These are phyloP conservation scores for Cerceris ruficornis DNA, from an alignment of 2,888 invertebrate species.

Conservation along the genomic window DNA sequence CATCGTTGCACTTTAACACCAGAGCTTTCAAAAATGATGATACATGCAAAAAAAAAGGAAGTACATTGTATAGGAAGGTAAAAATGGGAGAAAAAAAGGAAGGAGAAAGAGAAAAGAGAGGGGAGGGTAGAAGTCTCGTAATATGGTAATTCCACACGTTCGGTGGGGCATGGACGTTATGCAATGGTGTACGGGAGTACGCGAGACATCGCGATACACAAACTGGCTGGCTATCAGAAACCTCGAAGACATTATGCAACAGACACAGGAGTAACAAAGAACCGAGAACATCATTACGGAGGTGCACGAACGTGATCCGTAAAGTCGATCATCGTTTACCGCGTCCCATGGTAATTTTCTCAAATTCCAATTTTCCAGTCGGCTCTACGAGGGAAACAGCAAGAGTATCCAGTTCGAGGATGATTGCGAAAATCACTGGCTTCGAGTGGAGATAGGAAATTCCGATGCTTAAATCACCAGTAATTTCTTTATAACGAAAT, in stretches of 20 bases:
- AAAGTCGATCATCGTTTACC: slow-evolving; percentile 33
- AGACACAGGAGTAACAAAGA: slow-evolving; percentile 59
- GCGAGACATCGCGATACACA: slow-evolving; percentile 65
- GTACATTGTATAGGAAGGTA: background rate
- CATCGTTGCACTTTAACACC: too few relatives aligned
- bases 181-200: slow-evolving; percentile 60
- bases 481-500: background rate
- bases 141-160: slow-evolving; percentile 69
- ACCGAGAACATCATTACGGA: slow-evolving; percentile 50
- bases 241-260: slow-evolving; percentile 67
- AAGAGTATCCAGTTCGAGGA: background rate
- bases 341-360: background rate
- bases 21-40: background rate
- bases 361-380: background rate
- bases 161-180: slow-evolving; percentile 61
- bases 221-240: slow-evolving; percentile 67
- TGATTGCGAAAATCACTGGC: too few relatives aligned
- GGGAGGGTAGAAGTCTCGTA: slow-evolving; percentile 58
- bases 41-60: background rate
- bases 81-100: background rate
- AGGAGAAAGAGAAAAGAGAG: slow-evolving; percentile 3
- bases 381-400: background rate
- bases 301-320: slow-evolving; percentile 31
- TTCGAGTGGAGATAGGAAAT: too few relatives aligned
- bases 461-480: too few relatives aligned